Conservation (phyloP, 1,140 invertebrate genomes). For the Apis florea region DNA sequence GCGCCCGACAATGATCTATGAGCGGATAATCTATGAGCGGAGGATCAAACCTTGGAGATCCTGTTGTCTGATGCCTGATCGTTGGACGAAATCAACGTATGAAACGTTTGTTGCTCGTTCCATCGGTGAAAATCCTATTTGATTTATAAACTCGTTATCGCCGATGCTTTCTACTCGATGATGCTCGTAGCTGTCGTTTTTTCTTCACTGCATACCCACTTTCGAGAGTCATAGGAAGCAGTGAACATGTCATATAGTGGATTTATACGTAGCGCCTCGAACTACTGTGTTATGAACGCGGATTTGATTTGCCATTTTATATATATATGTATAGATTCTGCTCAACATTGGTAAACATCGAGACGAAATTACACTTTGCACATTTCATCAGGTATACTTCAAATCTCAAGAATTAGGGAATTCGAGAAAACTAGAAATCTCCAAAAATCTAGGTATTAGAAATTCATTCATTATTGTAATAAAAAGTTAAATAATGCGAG, state of each 20-base stretch:
- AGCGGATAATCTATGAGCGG: constrained; percentile 40
- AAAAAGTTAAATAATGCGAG: no score
- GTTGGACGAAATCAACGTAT: neutral
- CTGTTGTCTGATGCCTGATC: neutral
- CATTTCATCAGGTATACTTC: no score
- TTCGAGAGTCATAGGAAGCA: neutral
- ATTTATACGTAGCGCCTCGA: neutral
- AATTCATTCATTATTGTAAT: no score
- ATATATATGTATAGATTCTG: no score
- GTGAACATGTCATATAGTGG: no score
- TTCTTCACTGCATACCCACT: neutral
- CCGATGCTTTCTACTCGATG: neutral
- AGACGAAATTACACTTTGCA: no score
- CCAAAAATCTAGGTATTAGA: no score
- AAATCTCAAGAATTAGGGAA: no score
- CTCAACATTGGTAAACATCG: no score
- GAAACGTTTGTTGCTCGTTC: neutral
- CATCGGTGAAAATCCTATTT: neutral
- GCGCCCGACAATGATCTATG: constrained; percentile 57
- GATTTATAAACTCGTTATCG: constrained; percentile 5
- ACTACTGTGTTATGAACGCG: neutral
- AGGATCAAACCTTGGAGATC: neutral
- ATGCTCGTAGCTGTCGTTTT: neutral
- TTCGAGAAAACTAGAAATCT: no score
- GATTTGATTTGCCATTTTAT: no score